Evolutionary conservation across 2,113 vertebrate species (phyloP).

Genomic region (Anser cygnoides): DNA sequence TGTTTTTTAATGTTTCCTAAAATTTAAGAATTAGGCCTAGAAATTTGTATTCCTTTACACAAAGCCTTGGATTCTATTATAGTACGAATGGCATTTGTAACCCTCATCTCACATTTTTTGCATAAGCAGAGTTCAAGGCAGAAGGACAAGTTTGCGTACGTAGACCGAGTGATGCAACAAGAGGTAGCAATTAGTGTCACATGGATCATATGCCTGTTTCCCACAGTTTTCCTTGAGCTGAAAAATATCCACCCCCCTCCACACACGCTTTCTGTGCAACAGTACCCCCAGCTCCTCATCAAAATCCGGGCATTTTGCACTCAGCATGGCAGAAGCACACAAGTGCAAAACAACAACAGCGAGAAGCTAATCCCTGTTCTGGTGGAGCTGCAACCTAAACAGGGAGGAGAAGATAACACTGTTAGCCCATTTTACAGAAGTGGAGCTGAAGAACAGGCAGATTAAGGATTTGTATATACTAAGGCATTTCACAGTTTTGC

Average conservation of each 20-base stretch:
- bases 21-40: neutral
- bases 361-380: neutral
- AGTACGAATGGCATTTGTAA: neutral
- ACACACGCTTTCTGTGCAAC: neutral
- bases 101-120: neutral
- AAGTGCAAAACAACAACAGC: neutral
- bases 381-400: neutral
- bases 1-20: neutral
- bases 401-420: neutral
- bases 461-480: neutral
- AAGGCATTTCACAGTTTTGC: constrained; percentile 30
- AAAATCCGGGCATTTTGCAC: neutral
- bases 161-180: neutral
- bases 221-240: neutral
- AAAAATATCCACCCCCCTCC: neutral
- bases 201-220: neutral
- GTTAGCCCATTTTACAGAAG: neutral
- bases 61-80: neutral
- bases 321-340: neutral
- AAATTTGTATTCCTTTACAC: neutral
- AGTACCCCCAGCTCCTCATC: neutral
- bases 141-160: neutral
- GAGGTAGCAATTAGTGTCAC: neutral
- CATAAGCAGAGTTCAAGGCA: neutral
- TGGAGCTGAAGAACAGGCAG: neutral